Evolutionary conservation across 1,140 invertebrate species (phyloP).

Genomic region (Octopus sinensis): DNA sequence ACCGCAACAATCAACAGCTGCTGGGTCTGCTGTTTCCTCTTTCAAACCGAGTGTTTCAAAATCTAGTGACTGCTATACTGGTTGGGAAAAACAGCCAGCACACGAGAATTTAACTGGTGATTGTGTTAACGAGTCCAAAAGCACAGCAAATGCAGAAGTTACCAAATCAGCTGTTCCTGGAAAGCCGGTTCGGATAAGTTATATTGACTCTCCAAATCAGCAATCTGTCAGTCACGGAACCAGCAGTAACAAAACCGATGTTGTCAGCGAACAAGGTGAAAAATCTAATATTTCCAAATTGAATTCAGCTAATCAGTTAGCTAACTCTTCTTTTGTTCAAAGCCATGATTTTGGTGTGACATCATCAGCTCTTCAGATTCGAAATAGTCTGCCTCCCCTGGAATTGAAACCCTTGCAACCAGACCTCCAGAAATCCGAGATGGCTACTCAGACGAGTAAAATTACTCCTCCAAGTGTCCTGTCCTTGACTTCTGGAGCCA

Average conservation of each 20-base stretch:
- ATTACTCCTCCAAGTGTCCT: not conserved
- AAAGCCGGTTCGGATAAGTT: not conserved
- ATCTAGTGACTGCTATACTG: not conserved
- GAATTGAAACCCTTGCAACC: not conserved
- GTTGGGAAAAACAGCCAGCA: not conserved
- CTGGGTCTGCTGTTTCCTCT: not conserved
- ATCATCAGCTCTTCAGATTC: not conserved
- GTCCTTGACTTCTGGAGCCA: not conserved
- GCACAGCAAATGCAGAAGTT: not conserved
- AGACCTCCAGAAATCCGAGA: not conserved
- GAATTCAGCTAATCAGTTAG: conserved; percentile 1
- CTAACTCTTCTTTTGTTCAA: conserved; percentile 9
- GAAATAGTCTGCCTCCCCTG: conserved; percentile 3
- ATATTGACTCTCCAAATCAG: not conserved
- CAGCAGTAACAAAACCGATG: not conserved
- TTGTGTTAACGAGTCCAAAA: not conserved
- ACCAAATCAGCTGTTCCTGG: not conserved
- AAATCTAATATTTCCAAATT: not conserved
- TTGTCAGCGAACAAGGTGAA: not conserved
- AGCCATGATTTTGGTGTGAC: conserved; percentile 1
- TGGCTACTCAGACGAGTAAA: not conserved
- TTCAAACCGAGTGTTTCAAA: not conserved
- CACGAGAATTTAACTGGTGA: not conserved
- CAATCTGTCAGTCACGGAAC: not conserved
- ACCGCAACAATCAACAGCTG: not conserved